Conservation (phyloP, 2,888 invertebrate genomes). For the Gerris lacustris region DNA sequence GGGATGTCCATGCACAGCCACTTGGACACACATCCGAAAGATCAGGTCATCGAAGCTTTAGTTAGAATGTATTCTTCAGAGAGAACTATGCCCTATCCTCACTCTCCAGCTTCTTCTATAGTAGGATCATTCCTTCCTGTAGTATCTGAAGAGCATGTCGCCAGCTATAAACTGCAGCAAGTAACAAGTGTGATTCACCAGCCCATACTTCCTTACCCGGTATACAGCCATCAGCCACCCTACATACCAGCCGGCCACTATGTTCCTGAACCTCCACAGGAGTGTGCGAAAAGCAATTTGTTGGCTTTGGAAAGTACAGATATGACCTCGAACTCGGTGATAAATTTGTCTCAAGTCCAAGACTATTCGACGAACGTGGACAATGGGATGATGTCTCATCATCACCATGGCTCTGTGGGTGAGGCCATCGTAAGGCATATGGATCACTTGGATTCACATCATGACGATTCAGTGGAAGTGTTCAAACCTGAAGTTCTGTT, state of each 20-base stretch:
- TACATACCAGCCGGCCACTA: conserved; percentile 11
- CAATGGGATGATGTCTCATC: background rate
- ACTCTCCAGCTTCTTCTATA: conserved; percentile 35
- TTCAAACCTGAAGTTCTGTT: conserved; percentile 11
- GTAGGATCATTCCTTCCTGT: conserved; percentile 25
- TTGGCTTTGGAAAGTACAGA: too few relatives aligned
- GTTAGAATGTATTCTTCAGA: conserved; percentile 31
- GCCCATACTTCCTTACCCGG: conserved; percentile 23
- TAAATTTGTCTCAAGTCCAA: background rate
- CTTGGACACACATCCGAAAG: conserved; percentile 75
- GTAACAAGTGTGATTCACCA: conserved; percentile 22
- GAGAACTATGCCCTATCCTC: conserved; percentile 27
- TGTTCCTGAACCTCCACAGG: background rate
- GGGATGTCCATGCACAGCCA: conserved; percentile 71
- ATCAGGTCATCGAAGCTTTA: conserved; percentile 73
- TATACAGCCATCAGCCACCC: conserved; percentile 21
- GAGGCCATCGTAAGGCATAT: background rate
- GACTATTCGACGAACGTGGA: background rate
- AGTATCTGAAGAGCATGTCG: conserved; percentile 15
- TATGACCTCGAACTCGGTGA: too few relatives aligned
- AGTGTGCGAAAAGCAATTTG: too few relatives aligned
- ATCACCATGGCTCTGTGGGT: too few relatives aligned
- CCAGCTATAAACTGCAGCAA: conserved; percentile 13
- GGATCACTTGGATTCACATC: background rate
- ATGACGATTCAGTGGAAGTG: background rate